Conservation (phyloP, 2,113 vertebrate genomes). For the Gadus chalcogrammus region DNA sequence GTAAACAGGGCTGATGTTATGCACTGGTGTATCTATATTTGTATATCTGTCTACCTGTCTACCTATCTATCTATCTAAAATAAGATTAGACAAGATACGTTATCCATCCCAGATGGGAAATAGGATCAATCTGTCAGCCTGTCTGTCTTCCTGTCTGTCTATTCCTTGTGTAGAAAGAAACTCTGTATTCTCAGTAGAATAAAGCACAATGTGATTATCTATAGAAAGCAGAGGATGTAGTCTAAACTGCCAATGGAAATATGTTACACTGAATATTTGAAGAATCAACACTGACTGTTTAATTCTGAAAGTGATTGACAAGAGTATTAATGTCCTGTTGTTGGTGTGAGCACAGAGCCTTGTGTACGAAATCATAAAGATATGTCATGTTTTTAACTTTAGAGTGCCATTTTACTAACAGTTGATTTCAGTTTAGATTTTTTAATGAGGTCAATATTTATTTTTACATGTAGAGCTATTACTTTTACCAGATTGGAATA, state of each 20-base stretch:
- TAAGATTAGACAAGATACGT: not conserved
- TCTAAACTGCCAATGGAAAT: not conserved
- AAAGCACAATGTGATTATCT: conserved; percentile 29
- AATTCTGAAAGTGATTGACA: conserved; percentile 28
- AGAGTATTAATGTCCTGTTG: conserved; percentile 23
- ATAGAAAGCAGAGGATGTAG: not conserved
- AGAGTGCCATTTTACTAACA: conserved; percentile 18
- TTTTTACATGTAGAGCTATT: conserved; percentile 26
- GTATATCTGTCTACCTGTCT: not conserved
- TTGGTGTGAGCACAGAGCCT: not conserved
- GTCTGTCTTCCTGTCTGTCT: conserved; percentile 25
- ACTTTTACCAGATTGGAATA: conserved; percentile 13
- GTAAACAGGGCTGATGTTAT: no score
- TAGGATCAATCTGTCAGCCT: not conserved
- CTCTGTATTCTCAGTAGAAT: not conserved
- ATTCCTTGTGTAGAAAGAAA: not conserved
- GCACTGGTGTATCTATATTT: not conserved
- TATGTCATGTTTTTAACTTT: not conserved
- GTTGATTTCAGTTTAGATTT: conserved; percentile 40
- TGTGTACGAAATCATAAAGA: conserved; percentile 13
- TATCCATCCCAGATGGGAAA: not conserved
- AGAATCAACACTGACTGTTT: conserved; percentile 15
- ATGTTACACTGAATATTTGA: conserved; percentile 22
- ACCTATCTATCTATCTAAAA: conserved; percentile 5
- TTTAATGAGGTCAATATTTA: conserved; percentile 46